Evolutionary conservation across 1,140 invertebrate genomes (phyloP).

Genomic region (Drosophila sulfurigaster): DNA sequence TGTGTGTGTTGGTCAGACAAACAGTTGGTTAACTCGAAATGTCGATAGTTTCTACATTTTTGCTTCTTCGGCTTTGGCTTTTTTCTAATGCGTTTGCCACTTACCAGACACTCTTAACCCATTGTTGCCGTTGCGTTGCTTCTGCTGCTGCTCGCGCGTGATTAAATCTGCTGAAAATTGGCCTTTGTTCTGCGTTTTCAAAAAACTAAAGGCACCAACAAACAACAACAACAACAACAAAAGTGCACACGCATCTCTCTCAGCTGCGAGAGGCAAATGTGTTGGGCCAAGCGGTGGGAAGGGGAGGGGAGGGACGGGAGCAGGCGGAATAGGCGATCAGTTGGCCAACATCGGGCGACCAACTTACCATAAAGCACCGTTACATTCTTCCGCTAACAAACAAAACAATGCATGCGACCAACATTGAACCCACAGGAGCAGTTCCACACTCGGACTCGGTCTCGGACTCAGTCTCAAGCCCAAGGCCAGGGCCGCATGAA

Average conservation of each 20-base stretch:
- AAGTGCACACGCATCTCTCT: constrained; percentile 41
- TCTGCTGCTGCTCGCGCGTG: constrained; percentile 53
- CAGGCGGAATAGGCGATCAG: constrained; percentile 21
- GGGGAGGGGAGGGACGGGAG: background rate
- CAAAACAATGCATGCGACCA: constrained; percentile 68
- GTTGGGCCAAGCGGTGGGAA: constrained; percentile 4
- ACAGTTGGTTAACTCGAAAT: constrained; percentile 33
- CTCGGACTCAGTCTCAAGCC: background rate
- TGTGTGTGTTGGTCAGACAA: constrained; percentile 12
- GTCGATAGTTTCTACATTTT: constrained; percentile 25
- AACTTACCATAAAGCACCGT: constrained; percentile 83
- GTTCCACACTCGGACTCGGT: background rate
- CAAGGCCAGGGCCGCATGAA: background rate
- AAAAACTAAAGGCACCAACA: constrained; percentile 40
- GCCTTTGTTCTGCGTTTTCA: constrained; percentile 76
- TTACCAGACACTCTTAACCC: constrained; percentile 58
- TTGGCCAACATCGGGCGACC: constrained; percentile 50
- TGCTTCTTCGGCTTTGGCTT: constrained; percentile 26
- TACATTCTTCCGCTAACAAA: constrained; percentile 79
- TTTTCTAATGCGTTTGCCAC: constrained; percentile 80
- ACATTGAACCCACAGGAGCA: constrained; percentile 44
- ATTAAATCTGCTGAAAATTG: constrained; percentile 83
- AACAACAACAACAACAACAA: constrained; percentile 23
- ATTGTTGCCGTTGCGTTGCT: constrained; percentile 59
- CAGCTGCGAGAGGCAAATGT: background rate